Conservation (phyloP, 2,888 invertebrate genomes). For the Epiblema foenella region DNA sequence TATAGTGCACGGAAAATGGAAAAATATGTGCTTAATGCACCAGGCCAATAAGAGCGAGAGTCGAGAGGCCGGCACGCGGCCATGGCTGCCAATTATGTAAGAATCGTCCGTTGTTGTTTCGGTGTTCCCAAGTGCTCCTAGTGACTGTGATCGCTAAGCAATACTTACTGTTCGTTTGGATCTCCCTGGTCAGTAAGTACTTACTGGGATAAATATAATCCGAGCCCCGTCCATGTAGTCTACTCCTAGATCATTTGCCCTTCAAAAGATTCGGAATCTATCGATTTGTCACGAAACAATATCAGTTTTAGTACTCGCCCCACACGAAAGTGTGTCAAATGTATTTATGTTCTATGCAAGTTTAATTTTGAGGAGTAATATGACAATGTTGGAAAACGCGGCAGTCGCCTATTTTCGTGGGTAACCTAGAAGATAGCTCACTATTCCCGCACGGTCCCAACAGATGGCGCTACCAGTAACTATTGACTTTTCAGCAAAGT, state of each 20-base stretch:
- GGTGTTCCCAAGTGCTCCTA: slow-evolving; percentile 35
- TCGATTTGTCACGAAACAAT: slow-evolving; percentile 25
- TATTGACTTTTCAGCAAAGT: slow-evolving; percentile 55
- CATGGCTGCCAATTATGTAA: slow-evolving; percentile 82
- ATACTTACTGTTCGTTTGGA: slow-evolving; percentile 29
- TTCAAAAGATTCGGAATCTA: slow-evolving; percentile 11
- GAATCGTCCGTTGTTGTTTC: slow-evolving; percentile 75
- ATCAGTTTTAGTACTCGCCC: slow-evolving; percentile 14
- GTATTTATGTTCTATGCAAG: slow-evolving; percentile 37
- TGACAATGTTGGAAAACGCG: slow-evolving; percentile 40
- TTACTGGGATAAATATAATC: slow-evolving; percentile 72
- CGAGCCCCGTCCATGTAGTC: slow-evolving; percentile 54
- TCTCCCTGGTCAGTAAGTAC: slow-evolving; percentile 69
- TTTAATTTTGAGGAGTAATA: slow-evolving; percentile 33
- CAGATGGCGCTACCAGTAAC: slow-evolving; percentile 66
- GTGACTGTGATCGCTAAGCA: slow-evolving; percentile 58
- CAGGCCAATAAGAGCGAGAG: slow-evolving; percentile 68
- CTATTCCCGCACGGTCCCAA: slow-evolving; percentile 49
- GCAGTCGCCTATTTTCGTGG: slow-evolving; percentile 51
- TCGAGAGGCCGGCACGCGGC: slow-evolving; percentile 65
- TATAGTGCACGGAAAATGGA: slow-evolving; percentile 75
- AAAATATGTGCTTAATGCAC: slow-evolving; percentile 65
- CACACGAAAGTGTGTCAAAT: slow-evolving; percentile 34
- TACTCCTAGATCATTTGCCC: slow-evolving; percentile 4
- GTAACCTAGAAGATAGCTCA: slow-evolving; percentile 59